These are phyloP conservation scores for Elysia crispata DNA, from an alignment of 2,888 invertebrate genomes.

Conservation along the genomic window DNA sequence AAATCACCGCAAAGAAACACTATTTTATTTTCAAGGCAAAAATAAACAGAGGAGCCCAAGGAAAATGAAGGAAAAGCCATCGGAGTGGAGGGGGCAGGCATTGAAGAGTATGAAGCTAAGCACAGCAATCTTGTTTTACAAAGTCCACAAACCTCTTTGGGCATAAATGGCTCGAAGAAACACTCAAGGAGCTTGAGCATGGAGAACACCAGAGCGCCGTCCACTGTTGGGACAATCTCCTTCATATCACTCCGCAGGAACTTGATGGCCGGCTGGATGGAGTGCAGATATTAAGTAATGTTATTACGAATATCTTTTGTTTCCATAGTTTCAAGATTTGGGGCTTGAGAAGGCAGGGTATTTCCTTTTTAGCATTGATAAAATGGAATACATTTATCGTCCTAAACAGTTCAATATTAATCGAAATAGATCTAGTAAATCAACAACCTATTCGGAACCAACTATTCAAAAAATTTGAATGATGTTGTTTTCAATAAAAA, in stretches of 20 bases:
- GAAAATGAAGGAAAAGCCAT: too few relatives aligned
- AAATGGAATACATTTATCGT: too few relatives aligned
- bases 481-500: too few relatives aligned
- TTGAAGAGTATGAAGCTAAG: not conserved
- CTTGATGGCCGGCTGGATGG: slow-evolving; percentile 72
- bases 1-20: too few relatives aligned
- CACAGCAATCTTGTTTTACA: not conserved
- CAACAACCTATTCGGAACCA: too few relatives aligned
- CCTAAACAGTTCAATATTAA: too few relatives aligned
- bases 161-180: slow-evolving; percentile 76
- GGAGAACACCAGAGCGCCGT: slow-evolving; percentile 83
- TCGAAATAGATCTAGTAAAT: too few relatives aligned
- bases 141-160: slow-evolving; percentile 69
- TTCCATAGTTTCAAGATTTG: too few relatives aligned
- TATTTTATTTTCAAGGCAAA: not conserved
- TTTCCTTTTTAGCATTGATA: too few relatives aligned
- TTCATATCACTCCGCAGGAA: slow-evolving; percentile 76
- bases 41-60: too few relatives aligned
- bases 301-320: not conserved
- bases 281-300: not conserved
- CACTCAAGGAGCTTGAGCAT: slow-evolving; percentile 76
- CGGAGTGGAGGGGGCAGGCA: not conserved
- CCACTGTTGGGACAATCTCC: slow-evolving; percentile 84
- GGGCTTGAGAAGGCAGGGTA: too few relatives aligned
- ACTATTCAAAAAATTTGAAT: too few relatives aligned